Evolutionary conservation across 1,140 invertebrate genomes (phyloP), one percentile per base, ranked within the genome.

Genomic region (Apis laboriosa): DNA sequence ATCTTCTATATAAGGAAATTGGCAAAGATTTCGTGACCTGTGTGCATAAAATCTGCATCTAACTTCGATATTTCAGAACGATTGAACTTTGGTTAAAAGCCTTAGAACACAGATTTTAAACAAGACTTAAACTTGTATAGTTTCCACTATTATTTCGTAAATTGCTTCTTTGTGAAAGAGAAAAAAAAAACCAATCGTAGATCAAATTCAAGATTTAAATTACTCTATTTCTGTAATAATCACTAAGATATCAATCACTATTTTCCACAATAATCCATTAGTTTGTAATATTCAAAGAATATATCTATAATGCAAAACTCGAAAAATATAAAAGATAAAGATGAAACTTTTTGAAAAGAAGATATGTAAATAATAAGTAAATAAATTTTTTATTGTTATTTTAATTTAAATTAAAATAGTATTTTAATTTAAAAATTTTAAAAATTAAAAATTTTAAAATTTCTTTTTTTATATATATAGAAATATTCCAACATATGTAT

Each of bases 31-130:
- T 28, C 51, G 51, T 72, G 70, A 51, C 51, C 12, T 19, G 12
- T 24, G 17, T 53, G 70, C 51, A 28, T 72, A 55, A 24, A 72
- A 72, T 55, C 51, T 72, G 2, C 49, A 72, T 72, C 55, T 72
- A 72, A 72, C 70, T 72, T 72, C 12, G 49, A 72, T 72, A 4
- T 51, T 72, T 19, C 4, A 28, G 28, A 51, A 53, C 70, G n/a
- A 72, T 72, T 53, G 70, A 55, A n/a, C 70, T 24, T 72, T 55
- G 51, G 51, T 28, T 28, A 51, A 28, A 28, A 55, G n/a, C 17
- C 70, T 19, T 21, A 19, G 17, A 28, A 55, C 51, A 55, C 19
- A 28, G 70, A 9, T 72, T 24, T 72, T 43, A 49, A 72, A 72
- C 15, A 17, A 72, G 28, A 28, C n/a, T 28, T 55, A 9, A 70